Evolutionary conservation across 2,797 vertebrate species (phyloP).

Genomic region (Scleropages formosus): DNA sequence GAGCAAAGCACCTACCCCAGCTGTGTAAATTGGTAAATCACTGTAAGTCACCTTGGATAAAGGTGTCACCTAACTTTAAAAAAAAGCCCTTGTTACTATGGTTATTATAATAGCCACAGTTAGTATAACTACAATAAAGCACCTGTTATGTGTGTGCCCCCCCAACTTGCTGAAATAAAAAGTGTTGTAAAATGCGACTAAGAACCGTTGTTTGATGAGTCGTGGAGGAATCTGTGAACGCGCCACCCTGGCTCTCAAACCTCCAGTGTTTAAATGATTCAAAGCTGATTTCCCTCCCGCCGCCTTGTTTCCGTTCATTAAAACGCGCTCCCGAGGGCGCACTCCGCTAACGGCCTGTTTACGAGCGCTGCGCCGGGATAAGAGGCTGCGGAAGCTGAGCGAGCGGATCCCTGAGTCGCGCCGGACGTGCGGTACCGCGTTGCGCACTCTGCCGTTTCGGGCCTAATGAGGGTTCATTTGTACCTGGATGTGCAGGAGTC

Average conservation of each 20-base stretch:
- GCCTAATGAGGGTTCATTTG: slow-evolving; percentile 28
- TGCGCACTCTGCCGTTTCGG: not conserved
- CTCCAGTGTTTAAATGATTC: slow-evolving; percentile 43
- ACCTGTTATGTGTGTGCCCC: no score
- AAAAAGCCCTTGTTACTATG: no score
- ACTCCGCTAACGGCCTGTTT: slow-evolving; percentile 46
- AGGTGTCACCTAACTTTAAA: not conserved
- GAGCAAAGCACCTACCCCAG: not conserved
- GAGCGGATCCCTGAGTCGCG: slow-evolving; percentile 25
- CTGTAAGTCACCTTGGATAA: no score
- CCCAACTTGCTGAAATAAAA: not conserved
- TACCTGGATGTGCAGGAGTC: slow-evolving; percentile 9
- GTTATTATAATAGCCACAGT: not conserved
- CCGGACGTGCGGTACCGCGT: not conserved
- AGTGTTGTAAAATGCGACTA: not conserved
- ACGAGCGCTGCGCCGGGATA: slow-evolving; percentile 32
- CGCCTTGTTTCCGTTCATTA: slow-evolving; percentile 51
- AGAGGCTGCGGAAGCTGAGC: slow-evolving; percentile 35
- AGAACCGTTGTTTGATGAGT: slow-evolving; percentile 33
- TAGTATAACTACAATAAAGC: not conserved
- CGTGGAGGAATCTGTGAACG: slow-evolving; percentile 39
- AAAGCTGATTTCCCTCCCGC: slow-evolving; percentile 39
- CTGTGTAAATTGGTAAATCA: slow-evolving; percentile 3
- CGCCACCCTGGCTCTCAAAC: slow-evolving; percentile 41
- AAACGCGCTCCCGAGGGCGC: slow-evolving; percentile 43